These are phyloP conservation scores for Argyresthia albistria DNA, from an alignment of 2,888 invertebrate species.

Conservation along the genomic window DNA sequence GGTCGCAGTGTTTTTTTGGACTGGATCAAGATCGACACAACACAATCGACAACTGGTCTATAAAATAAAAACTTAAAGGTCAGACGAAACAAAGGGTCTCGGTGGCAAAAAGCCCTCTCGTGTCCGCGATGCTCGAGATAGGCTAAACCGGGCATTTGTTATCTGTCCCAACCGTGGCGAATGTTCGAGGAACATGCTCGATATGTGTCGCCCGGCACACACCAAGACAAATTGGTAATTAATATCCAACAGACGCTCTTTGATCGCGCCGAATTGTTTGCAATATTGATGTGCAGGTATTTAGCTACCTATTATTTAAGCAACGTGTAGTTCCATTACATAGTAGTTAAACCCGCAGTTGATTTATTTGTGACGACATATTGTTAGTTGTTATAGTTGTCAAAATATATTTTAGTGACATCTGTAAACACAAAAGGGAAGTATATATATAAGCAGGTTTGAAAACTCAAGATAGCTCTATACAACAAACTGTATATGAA, in stretches of 20 bases:
- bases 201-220: slow-evolving; percentile 67
- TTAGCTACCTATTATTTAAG: slow-evolving; percentile 29
- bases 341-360: too few species aligned
- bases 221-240: slow-evolving; percentile 71
- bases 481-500: too few species aligned
- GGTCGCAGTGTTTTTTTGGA: not conserved
- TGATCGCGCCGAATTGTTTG: slow-evolving; percentile 65
- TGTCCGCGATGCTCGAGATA: slow-evolving; percentile 68
- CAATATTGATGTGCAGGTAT: slow-evolving; percentile 35
- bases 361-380: too few species aligned
- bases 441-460: too few species aligned
- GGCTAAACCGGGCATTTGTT: slow-evolving; percentile 71
- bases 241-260: slow-evolving; percentile 57
- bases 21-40: not conserved
- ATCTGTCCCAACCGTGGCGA: slow-evolving; percentile 65
- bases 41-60: not conserved
- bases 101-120: slow-evolving; percentile 70
- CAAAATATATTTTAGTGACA: too few species aligned
- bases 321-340: too few species aligned
- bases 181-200: slow-evolving; percentile 66
- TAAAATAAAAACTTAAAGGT: slow-evolving; percentile 39
- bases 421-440: too few species aligned
- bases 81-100: slow-evolving; percentile 42
- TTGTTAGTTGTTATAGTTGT: too few species aligned
- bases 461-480: too few species aligned